Percentiles rank a stretch among this genome's conserved stretches.
These are phyloP conservation scores for Amphimallon solstitiale DNA, from an alignment of 2,888 invertebrate species.

Conservation along the genomic window DNA sequence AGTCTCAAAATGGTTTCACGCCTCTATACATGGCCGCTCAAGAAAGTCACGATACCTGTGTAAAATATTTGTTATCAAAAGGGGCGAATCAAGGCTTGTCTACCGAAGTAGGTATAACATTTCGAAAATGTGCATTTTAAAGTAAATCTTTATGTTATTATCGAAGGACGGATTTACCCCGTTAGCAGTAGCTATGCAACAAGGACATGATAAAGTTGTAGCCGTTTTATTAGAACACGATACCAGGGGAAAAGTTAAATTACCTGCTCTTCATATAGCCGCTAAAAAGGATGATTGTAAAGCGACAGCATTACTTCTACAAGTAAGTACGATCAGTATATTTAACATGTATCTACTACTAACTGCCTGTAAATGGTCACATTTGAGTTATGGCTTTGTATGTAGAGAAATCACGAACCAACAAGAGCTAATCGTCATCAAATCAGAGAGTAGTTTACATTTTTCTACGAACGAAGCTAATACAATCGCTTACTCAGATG, in stretches of 20 bases:
- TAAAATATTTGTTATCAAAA: slow-evolving; percentile 88
- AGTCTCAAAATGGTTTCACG: slow-evolving; percentile 97
- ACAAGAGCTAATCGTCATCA: too few relatives aligned
- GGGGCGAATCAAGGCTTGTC: slow-evolving; percentile 96
- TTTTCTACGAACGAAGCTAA: too few relatives aligned
- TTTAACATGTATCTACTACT: too few relatives aligned
- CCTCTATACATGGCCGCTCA: slow-evolving; percentile 99
- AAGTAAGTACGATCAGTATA: slow-evolving; percentile 64
- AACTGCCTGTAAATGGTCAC: too few relatives aligned
- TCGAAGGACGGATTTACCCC: slow-evolving; percentile 96
- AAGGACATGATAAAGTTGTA: slow-evolving; percentile 97
- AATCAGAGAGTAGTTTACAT: too few relatives aligned
- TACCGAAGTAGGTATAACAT: slow-evolving; percentile 78
- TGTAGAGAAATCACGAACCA: too few relatives aligned
- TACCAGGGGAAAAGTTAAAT: slow-evolving; percentile 92
- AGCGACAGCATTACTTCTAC: slow-evolving; percentile 90
- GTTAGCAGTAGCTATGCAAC: slow-evolving; percentile 98
- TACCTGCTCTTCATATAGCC: slow-evolving; percentile 97
- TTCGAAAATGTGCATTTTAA: background rate
- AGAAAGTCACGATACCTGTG: slow-evolving; percentile 94
- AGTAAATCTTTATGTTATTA: slow-evolving; percentile 18
- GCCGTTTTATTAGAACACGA: slow-evolving; percentile 96
- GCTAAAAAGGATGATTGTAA: slow-evolving; percentile 99
- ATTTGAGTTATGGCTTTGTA: too few relatives aligned
- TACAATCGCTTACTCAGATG: too few relatives aligned